Conservation (phyloP, 2,113 vertebrate species). For the Heteronetta atricapilla region DNA sequence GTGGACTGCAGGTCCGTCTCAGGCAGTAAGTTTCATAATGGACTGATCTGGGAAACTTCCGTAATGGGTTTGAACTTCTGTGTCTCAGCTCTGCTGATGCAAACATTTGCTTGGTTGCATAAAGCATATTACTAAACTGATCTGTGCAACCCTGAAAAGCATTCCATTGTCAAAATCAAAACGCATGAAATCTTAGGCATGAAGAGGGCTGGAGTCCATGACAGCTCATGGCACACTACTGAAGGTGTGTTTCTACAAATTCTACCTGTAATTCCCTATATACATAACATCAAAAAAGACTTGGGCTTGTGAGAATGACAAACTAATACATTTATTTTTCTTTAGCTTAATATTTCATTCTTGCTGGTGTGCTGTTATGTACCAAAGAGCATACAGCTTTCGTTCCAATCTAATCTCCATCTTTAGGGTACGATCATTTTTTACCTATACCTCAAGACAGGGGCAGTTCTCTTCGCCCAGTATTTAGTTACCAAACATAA, state of each 20-base stretch:
- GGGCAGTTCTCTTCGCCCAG: background rate
- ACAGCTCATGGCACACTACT: background rate
- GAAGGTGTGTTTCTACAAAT: background rate
- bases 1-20: background rate
- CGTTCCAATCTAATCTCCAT: background rate
- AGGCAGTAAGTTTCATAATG: background rate
- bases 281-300: background rate
- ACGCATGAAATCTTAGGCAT: background rate
- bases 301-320: background rate
- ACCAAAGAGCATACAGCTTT: background rate
- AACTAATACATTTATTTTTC: background rate
- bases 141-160: background rate
- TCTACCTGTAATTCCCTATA: background rate
- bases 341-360: background rate
- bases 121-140: background rate
- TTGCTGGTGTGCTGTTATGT: background rate
- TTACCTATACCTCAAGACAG: background rate
- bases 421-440: background rate
- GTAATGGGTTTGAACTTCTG: background rate
- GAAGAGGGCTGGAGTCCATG: background rate
- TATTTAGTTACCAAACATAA: background rate
- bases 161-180: background rate
- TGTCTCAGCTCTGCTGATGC: background rate
- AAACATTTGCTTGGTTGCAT: background rate
- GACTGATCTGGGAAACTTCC: background rate